A percentile compares a stretch with the other conserved stretches of the same genome.
phyloP scores from a whole-genome alignment of 2,797 vertebrate genomes.

The Cuculus canorus region DNA sequence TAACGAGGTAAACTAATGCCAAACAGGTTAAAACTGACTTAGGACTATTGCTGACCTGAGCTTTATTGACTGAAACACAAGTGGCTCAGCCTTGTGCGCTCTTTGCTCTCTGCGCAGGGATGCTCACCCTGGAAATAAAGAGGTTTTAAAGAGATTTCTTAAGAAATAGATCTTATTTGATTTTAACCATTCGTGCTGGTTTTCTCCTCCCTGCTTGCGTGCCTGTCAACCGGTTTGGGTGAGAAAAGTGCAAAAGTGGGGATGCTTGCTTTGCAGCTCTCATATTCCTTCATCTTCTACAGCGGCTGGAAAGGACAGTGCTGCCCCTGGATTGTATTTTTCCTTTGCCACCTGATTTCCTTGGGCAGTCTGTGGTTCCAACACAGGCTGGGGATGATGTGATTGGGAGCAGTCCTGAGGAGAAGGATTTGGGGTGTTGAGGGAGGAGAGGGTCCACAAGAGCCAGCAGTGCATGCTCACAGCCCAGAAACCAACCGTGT shows the following conservation, averaged over 20 bases:
- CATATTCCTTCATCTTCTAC: fast-evolving
- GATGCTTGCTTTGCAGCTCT: fast-evolving
- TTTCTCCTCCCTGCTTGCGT: not conserved
- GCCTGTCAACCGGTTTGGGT: not conserved
- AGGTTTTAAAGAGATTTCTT: not conserved
- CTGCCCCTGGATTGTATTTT: not conserved
- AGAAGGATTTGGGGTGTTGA: no score
- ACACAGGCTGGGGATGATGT: no score
- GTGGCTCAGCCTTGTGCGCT: not conserved
- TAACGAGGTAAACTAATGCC: not conserved
- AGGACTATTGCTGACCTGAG: not conserved
- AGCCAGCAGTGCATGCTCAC: no score
- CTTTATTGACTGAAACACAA: not conserved
- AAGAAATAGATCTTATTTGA: not conserved
- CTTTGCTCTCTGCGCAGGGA: not conserved
- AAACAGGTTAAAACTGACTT: not conserved
- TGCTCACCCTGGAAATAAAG: not conserved
- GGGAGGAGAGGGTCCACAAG: no score
- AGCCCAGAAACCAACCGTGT: no score
- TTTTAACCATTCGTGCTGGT: not conserved
- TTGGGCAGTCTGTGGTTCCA: not conserved
- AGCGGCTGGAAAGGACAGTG: fast-evolving
- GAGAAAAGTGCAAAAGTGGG: not conserved
- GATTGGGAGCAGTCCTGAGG: no score
- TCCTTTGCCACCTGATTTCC: not conserved